phyloP scores from a whole-genome alignment of 2,113 vertebrate genomes.

The Hirundichthys speculiger region DNA sequence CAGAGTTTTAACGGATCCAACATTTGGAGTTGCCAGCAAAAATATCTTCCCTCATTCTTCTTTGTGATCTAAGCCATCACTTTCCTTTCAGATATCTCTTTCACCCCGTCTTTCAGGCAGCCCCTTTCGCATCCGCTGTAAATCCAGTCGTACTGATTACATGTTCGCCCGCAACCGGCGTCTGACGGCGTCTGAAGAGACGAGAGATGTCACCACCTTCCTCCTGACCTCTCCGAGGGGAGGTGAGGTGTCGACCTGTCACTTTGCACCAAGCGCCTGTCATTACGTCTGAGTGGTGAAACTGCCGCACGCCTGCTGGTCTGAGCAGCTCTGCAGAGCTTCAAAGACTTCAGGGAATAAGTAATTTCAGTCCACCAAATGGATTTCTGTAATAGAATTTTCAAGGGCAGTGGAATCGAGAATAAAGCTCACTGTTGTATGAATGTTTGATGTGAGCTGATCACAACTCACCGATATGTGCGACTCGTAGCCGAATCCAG shows the following conservation, averaged over 20 bases:
- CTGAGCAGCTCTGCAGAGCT: constrained; percentile 44
- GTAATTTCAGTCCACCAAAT: constrained; percentile 66
- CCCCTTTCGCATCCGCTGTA: constrained; percentile 20
- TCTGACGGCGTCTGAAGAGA: constrained; percentile 34
- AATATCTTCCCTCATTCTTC: no score
- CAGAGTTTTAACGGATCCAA: no score
- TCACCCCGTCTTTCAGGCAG: background rate
- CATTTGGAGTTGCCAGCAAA: no score
- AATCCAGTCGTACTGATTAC: constrained; percentile 43
- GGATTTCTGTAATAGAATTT: constrained; percentile 73
- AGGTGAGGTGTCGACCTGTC: constrained; percentile 59
- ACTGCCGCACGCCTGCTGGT: constrained; percentile 33
- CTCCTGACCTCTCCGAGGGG: constrained; percentile 48
- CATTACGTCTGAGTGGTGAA: constrained; percentile 46
- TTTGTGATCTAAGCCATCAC: no score
- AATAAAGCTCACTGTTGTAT: constrained; percentile 44
- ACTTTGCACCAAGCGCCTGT: constrained; percentile 46
- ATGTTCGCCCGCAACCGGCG: constrained; percentile 2
- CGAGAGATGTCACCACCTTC: constrained; percentile 37
- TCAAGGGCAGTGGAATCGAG: constrained; percentile 61
- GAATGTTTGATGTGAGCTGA: constrained; percentile 63
- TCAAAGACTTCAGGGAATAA: constrained; percentile 67
- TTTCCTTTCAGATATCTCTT: no score
- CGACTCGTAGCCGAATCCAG: constrained; percentile 1
- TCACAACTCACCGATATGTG: constrained; percentile 44